Evolutionary conservation across 2,113 vertebrate genomes (phyloP).

Genomic region (Taurulus bubalis): DNA sequence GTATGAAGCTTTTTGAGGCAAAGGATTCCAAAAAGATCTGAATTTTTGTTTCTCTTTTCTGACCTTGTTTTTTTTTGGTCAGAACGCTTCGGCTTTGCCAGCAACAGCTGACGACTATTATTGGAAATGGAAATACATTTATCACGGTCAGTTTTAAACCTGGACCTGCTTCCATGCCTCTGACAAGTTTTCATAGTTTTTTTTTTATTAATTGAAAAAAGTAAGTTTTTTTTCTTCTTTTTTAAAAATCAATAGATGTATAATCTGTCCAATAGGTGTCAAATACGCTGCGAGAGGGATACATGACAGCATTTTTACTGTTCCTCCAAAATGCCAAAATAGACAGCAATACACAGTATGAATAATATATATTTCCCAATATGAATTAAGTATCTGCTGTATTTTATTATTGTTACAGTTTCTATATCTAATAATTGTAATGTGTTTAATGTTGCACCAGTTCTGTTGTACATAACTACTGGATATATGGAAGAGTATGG

Average conservation of each 20-base stretch:
- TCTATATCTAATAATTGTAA: constrained; percentile 68
- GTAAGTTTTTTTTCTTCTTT: constrained; percentile 20
- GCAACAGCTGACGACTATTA: constrained; percentile 36
- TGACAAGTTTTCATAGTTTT: constrained; percentile 36
- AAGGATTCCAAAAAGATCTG: constrained; percentile 95
- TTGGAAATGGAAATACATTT: constrained; percentile 13
- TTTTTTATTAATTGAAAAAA: constrained; percentile 20
- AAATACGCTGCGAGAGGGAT: constrained; percentile 64
- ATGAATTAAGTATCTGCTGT: constrained; percentile 80
- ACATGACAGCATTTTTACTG: constrained; percentile 59
- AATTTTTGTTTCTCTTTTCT: constrained; percentile 64
- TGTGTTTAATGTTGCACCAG: constrained; percentile 69
- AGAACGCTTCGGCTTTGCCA: constrained; percentile 42
- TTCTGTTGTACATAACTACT: constrained; percentile 79
- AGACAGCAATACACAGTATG: constrained; percentile 69
- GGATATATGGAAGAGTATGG: constrained; percentile 61
- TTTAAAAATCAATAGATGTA: not conserved
- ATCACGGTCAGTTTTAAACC: constrained; percentile 21
- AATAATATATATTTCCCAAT: constrained; percentile 77
- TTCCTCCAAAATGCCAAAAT: constrained; percentile 75
- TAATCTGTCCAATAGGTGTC: constrained; percentile 58
- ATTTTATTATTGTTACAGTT: constrained; percentile 79
- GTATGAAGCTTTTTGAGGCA: constrained; percentile 98
- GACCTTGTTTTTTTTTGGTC: not conserved
- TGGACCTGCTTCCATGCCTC: constrained; percentile 56